Base-by-base conservation (phyloP, 2,888 invertebrate genomes). In the Ptilodon capucinus region DNA sequence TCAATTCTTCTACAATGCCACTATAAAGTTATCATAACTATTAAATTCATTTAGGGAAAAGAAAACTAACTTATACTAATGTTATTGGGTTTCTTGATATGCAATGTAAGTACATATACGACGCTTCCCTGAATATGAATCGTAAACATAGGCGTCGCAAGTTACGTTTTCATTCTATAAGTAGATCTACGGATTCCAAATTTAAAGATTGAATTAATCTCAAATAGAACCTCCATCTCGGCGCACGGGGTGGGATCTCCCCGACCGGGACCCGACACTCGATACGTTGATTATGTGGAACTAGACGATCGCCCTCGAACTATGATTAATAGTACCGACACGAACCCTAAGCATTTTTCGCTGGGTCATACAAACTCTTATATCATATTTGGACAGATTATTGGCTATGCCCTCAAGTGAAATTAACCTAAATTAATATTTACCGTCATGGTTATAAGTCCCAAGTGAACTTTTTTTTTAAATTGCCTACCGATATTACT, bases 261-360 rank as follows among this genome's bases (percentile, higher is more conserved):
- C 60, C 49, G 53, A 62, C 57, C 55, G n/a, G 62, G 58, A 50
- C 58, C 54, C 57, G 55, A 66, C 56, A 67, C 59, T 57, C 48
- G 62, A 62, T 67, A 61, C 49, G 46, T 60, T 64, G 58, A 60
- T 63, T 55, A 57, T 48, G 44, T 48, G 50, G 51, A 57, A 58
- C 17, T 14, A 17, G 35, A 49, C 46, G 45, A 48, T 48, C 55
- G 59, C 64, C 59, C 57, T 51, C 55, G 48, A 46, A 40, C 21
- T 44, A 59, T 67, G 60, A 67, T 62, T 68, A 56, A 65, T 64
- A 64, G 51, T 51, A 52, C 55, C 40, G 40, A 35, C 35, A 32
- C 48, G 25, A 35, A 50, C 51, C 53, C 38, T 48, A 41, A 19
- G 14, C 32, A 40, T 54, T 39, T 54, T 45, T 52, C 21, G 56